Conservation (phyloP, 2,888 invertebrate genomes). For the Colostygia pectinataria region DNA sequence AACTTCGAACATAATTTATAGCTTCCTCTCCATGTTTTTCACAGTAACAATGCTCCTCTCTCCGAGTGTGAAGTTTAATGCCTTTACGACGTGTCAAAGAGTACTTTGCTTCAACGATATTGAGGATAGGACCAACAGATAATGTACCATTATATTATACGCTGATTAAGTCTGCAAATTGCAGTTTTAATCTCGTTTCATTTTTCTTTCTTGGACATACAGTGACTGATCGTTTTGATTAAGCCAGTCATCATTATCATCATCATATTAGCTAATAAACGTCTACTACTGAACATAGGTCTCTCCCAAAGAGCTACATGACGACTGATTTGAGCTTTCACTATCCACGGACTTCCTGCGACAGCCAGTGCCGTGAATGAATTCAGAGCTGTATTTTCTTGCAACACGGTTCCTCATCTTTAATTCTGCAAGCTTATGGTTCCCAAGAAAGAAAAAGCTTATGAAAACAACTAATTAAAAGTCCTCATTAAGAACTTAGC, state of each 20-base stretch:
- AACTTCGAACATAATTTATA: conserved; percentile 80
- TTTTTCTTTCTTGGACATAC: no score
- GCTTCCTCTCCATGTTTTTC: conserved; percentile 78
- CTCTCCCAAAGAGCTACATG: no score
- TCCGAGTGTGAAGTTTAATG: conserved; percentile 65
- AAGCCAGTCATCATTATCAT: no score
- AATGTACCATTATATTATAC: background rate
- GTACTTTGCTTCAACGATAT: conserved; percentile 65
- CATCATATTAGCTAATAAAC: no score
- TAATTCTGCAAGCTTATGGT: conserved; percentile 11
- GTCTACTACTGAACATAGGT: no score
- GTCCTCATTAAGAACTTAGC: conserved; percentile 47
- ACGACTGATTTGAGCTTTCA: no score
- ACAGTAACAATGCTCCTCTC: conserved; percentile 70
- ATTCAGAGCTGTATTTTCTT: background rate
- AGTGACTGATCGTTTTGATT: no score
- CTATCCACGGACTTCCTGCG: no score
- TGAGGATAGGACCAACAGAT: conserved; percentile 20
- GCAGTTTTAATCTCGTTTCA: background rate
- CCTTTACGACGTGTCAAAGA: conserved; percentile 71
- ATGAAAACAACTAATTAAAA: conserved; percentile 47
- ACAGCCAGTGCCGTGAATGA: background rate
- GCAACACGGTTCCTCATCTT: background rate
- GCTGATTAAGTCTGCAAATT: conserved; percentile 11
- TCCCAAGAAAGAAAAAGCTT: conserved; percentile 11